Base-by-base conservation (phyloP, 2,888 invertebrate species). In the Drosophila mulleri region DNA sequence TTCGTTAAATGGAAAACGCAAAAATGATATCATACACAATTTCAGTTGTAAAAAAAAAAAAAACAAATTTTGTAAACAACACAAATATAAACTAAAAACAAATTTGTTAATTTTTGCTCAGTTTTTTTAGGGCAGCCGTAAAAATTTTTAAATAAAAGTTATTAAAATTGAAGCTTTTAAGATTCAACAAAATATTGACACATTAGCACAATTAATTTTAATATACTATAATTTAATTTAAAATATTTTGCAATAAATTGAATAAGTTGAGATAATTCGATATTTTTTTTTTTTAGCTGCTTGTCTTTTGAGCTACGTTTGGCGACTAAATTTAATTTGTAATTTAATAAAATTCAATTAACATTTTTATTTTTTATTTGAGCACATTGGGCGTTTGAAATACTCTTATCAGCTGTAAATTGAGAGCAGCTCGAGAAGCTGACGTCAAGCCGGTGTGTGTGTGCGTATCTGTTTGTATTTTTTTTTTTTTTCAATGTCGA, bases 1-100 rank as follows among this genome's bases (percentile, higher is more conserved):
- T 75, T 60, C 47, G 47, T 71, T 50, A 42, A 66, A 75, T 64
- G 70, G 52, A 76, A 83, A 81, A 72, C 67, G 74, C 83, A 71
- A 77, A 74, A 61, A 75, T 69, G 73, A 79, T 76, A 77, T 79
- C 67, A 82, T 80, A n/a, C 74, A 62, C 69, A 76, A 58, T 58
- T 60, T 32, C 41, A 78, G 61, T 56, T 62, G 42, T 45, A 57
- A 60, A 56, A 32, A 32, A 32, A 32, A 9, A 32, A 3, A 32
- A 32, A 63, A n/a, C 63, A 23, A 32, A 63, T 39, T 39, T 23
- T 1, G 39, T 39, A 32, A 47, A 44, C 39, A 75, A 16, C 32
- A 67, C 41, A 63, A 42, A 23, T 42, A n/a, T n/a, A 26, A 56
- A 41, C 8, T 14, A 44, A 37, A 47, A 26, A 35, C 2, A 37